Evolutionary conservation across 2,888 invertebrate species (phyloP), one percentile per base, ranked within the genome.

Genomic region (Melanostoma scalare): DNA sequence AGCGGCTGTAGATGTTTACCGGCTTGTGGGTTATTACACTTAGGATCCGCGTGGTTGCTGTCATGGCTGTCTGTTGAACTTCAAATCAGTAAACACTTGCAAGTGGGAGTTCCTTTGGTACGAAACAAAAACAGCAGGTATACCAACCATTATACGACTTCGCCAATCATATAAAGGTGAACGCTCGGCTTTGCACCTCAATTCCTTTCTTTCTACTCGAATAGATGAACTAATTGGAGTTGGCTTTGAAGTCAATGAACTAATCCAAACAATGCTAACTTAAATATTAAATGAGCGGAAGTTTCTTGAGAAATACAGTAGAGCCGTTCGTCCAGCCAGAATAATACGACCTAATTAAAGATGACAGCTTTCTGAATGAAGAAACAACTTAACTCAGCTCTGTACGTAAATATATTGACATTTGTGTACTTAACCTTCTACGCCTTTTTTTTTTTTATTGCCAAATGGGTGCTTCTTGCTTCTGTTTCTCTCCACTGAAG

Each of bases 51-150:
- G 46, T 80, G 75, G 69, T 65, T 75, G 31, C 58, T 65, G 75
- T 80, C 80, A 80, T 31, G 71, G 80, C 74, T 80, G 80, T 80
- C 75, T 80, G 35, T 80, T 80, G 80, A 80, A 80, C 80, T 75
- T 80, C 40, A 75, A 69, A 75, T 74, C 69, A 74, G 69, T 69
- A 30, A 36, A 56, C 31, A 73, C 31, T 69, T 20, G 20, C 6
- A 10, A 48, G 40, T 40, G 20, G 33, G 55, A 3, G n/a, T n/a
- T 63, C 5, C 42, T 30, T 36, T 46, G 3, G 9, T 36, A 48
- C 35, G 33, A 2, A 48, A 30, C 30, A 48, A 35, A 46, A 10
- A 33, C 36, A 30, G 33, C 4, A 36, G 48, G 10, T 3, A 35
- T 3, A 40, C 4, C 1, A 20, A 20, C n/a, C n/a, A 35, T 9